These are phyloP conservation scores for Coecobrya sp. DNA, from an alignment of 2,888 invertebrate genomes.

Conservation along the genomic window DNA sequence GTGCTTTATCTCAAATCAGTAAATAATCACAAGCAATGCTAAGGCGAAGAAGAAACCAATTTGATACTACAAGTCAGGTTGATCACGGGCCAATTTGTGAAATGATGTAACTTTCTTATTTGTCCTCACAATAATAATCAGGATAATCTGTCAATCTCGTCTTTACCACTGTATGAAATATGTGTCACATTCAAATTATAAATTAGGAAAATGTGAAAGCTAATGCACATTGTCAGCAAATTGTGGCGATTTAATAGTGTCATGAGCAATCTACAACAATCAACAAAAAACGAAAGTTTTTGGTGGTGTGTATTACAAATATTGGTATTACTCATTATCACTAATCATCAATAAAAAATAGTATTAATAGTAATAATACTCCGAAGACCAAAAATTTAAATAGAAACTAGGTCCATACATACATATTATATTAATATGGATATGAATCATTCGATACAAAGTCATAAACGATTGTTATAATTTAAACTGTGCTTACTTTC, in stretches of 20 bases:
- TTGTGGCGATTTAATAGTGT: constrained; percentile 62
- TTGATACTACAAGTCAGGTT: not conserved
- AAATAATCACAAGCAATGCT: not conserved
- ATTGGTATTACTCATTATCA: constrained; percentile 1
- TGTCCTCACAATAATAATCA: not conserved
- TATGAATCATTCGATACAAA: constrained; percentile 9
- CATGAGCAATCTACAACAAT: constrained; percentile 68
- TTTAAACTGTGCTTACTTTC: not conserved
- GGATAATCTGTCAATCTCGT: constrained; percentile 28
- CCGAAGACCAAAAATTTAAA: constrained; percentile 35
- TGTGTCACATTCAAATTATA: constrained; percentile 60
- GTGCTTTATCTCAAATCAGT: constrained; percentile 12
- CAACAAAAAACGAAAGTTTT: constrained; percentile 69
- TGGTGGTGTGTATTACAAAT: not conserved
- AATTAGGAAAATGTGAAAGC: constrained; percentile 78
- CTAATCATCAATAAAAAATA: not conserved
- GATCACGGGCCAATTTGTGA: constrained; percentile 50
- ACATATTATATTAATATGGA: constrained; percentile 58
- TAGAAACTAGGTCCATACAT: constrained; percentile 38
- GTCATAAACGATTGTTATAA: not conserved
- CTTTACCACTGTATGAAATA: constrained; percentile 48
- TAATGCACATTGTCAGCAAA: constrained; percentile 53
- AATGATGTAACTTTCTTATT: constrained; percentile 65
- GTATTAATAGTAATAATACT: constrained; percentile 1
- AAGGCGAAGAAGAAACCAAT: not conserved